These are phyloP conservation scores for Himalopsyche tibetana DNA, from an alignment of 2,888 invertebrate species.

Conservation along the genomic window DNA sequence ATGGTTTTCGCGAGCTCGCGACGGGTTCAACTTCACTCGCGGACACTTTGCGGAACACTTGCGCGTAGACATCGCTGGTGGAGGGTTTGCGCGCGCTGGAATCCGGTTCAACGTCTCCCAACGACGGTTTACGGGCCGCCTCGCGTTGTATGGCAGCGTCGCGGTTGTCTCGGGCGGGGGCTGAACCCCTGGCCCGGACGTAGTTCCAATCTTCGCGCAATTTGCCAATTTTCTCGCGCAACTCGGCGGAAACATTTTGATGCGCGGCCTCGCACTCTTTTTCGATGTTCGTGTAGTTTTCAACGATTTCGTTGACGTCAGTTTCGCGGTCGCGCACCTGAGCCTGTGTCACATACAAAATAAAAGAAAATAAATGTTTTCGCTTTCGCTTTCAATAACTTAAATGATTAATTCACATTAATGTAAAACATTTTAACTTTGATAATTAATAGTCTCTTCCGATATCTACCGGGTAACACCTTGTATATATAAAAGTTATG, in stretches of 20 bases:
- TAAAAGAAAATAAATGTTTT: conserved; percentile 41
- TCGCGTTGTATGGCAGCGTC: conserved; percentile 44
- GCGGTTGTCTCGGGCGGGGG: conserved; percentile 56
- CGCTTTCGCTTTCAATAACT: too few relatives aligned
- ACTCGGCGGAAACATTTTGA: conserved; percentile 69
- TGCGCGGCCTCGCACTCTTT: conserved; percentile 72
- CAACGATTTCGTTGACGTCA: conserved; percentile 80
- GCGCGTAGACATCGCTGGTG: conserved; percentile 45
- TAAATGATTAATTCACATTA: too few relatives aligned
- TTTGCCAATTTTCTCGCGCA: conserved; percentile 74
- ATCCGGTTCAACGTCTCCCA: neutral
- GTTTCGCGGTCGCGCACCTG: conserved; percentile 76
- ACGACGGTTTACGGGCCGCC: conserved; percentile 20
- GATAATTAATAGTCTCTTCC: too few relatives aligned
- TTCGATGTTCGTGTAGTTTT: conserved; percentile 81
- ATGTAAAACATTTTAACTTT: too few relatives aligned
- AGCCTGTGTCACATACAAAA: conserved; percentile 68
- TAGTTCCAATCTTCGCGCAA: conserved; percentile 77
- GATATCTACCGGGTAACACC: too few relatives aligned
- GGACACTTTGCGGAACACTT: conserved; percentile 44
- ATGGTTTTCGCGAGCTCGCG: conserved; percentile 12
- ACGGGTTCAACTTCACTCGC: conserved; percentile 9
- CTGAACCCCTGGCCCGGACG: conserved; percentile 67
- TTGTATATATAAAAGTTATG: too few relatives aligned
- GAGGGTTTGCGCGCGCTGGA: conserved; percentile 1